phyloP scores from a whole-genome alignment of 2,888 invertebrate genomes.

The Helobdella robusta region DNA sequence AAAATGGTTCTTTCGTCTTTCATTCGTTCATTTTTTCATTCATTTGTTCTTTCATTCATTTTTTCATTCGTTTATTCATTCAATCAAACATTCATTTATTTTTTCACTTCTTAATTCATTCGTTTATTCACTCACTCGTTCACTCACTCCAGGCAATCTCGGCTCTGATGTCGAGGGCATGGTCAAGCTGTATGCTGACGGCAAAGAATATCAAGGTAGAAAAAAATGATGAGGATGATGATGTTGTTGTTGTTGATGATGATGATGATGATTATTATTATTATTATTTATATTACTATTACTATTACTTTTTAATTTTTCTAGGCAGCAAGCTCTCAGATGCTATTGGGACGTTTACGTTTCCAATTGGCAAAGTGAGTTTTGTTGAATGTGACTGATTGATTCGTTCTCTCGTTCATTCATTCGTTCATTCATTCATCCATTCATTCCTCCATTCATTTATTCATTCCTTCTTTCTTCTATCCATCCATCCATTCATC shows the following conservation, averaged over 20 bases:
- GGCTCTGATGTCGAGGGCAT: neutral
- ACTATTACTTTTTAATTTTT: neutral
- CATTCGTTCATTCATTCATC: too few species aligned
- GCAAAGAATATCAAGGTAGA: neutral
- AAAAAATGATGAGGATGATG: neutral
- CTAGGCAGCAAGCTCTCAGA: neutral
- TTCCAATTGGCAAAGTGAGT: conserved; percentile 17
- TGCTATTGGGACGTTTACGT: neutral
- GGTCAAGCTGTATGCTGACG: conserved; percentile 10
- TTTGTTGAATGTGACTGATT: too few species aligned
- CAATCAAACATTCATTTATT: too few species aligned
- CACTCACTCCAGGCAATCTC: conserved; percentile 1
- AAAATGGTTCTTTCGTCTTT: conserved; percentile 28
- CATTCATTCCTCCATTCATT: too few species aligned
- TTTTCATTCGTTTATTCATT: neutral
- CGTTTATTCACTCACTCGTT: neutral
- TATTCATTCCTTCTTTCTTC: too few species aligned
- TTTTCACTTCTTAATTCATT: neutral
- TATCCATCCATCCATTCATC: too few species aligned
- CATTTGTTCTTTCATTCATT: neutral
- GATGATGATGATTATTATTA: neutral
- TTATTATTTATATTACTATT: neutral
- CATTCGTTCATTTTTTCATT: too few species aligned
- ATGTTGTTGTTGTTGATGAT: neutral
- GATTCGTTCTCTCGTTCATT: too few species aligned